Evolutionary conservation across 1,140 invertebrate species (phyloP), one percentile per base, ranked within the genome.

Genomic region (Conus betulinus): DNA sequence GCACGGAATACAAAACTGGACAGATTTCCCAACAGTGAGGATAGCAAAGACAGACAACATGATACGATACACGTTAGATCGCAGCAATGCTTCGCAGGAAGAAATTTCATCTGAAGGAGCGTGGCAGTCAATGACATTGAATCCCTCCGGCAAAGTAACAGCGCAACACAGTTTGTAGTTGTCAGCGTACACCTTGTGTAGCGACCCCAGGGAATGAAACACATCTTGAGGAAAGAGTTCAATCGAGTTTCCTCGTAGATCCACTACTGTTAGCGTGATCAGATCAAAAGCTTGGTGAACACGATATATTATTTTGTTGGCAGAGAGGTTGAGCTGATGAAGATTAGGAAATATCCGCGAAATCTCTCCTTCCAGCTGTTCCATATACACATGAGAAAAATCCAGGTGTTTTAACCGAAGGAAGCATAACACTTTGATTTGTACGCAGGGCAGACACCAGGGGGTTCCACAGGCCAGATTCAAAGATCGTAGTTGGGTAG

Each of bases 121-220:
- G 17, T 71, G 67, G 17, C 67, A 71, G 67, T 15, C 13, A 15
- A 71, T 13, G 17, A 23, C 67, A 23, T 71, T 71, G 67, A 71
- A 71, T 71, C 17, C 17, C 20, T 8, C 67, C 5, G 74, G 74
- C 74, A 78, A 51, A 15, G 6, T 39, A 51, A 25, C 25, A 8
- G 74, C n/a, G 27, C 74, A 78, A 20, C 74, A 78, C n/a, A 92
- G 71, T n/a, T 55, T 82, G 81, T 82, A 82, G 81, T 82, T 82
- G 81, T 82, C 81, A 11, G 81, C 52, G 52, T 82, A 55, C 51
- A 82, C 52, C 8, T 4, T 8, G 4, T 23, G 51, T 17, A 82
- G 81, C 3, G 17, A 25, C 7, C 3, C 7, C 15, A 82, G 20
- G 3, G n/a, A 13, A 3, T 82, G 81, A 7, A 82, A 55, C 51